Conservation (phyloP, 2,797 vertebrate genomes). For the Rhinophrynus dorsalis region DNA sequence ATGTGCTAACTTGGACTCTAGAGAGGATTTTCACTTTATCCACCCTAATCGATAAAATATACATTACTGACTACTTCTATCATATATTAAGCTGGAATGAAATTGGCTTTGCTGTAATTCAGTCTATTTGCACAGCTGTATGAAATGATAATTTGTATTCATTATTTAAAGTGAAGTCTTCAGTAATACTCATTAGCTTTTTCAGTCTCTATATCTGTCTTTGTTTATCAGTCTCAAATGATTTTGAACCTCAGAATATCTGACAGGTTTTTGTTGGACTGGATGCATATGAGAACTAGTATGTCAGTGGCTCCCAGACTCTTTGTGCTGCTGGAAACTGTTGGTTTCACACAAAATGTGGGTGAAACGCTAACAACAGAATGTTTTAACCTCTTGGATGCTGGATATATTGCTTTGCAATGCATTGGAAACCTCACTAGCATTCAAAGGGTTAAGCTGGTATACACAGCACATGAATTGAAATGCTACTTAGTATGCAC, state of each 20-base stretch:
- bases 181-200: constrained; percentile 35
- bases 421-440: too few relatives aligned
- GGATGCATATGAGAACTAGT: not conserved
- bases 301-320: too few relatives aligned
- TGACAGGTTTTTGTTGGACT: not conserved
- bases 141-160: constrained; percentile 26
- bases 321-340: too few relatives aligned
- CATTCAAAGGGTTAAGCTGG: too few relatives aligned
- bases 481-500: too few relatives aligned
- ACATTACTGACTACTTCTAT: not conserved
- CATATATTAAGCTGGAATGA: not conserved
- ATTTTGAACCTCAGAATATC: constrained; percentile 34
- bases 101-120: not conserved
- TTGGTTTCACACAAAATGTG: too few relatives aligned
- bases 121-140: constrained; percentile 22
- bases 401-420: too few relatives aligned
- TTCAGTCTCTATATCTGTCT: constrained; percentile 50
- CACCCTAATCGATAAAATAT: not conserved
- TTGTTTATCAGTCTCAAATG: constrained; percentile 37
- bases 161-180: constrained; percentile 35
- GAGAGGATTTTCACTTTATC: too few relatives aligned
- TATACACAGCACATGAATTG: too few relatives aligned
- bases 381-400: too few relatives aligned
- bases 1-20: too few relatives aligned
- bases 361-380: too few relatives aligned